A percentile compares a stretch with the other conserved stretches of the same genome.
Conservation (phyloP, 2,113 vertebrate genomes). For the human (Homo sapiens) region GRCh38 chr3:7597501-7598000, state of each 20-base stretch:
- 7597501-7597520: not conserved
- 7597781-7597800: not conserved
- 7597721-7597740: not conserved
- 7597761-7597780: not conserved
- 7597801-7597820: not conserved
- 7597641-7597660: not conserved
- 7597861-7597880: not conserved
- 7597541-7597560: not conserved
- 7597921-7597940: not conserved
- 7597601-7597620: not conserved
- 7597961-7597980: not conserved
- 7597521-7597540: not conserved
- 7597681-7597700: not conserved
- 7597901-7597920: not conserved
- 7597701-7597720: not conserved
- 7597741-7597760: not conserved
- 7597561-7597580: not conserved
- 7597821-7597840: not conserved
- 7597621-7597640: fast-evolving
- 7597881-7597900: no score
- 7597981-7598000: not conserved
- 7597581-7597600: no score
- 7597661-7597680: not conserved
- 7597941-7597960: not conserved
- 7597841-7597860: fast-evolving